Evolutionary conservation across 2,888 invertebrate species (phyloP), one percentile per base, ranked within the genome.

Genomic region (Drosophila seclusa): DNA sequence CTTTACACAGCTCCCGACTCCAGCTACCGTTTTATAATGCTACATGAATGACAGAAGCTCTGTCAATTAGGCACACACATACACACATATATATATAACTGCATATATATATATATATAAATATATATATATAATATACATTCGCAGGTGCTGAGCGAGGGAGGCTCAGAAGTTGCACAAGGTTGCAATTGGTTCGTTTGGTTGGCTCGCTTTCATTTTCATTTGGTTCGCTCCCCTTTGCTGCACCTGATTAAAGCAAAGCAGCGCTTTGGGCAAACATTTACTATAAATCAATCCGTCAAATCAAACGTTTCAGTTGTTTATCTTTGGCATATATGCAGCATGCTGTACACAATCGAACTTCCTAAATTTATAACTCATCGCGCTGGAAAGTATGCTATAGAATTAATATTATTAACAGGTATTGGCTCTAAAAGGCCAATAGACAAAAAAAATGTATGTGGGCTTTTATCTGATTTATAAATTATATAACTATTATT

Each of bases 21-120:
- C 45, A 45, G 31, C 65, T 32, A 31, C 57, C 21, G 16, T 31
- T 42, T 57, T 31, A 42, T 57, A 42, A 45, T 57, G 50, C 67
- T 60, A 58, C 61, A 80, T 76, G 68, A 74, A 78, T 65, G 71
- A 64, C 61, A 82, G 82, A 53, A 80, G 79, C 79, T 82, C 71
- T 80, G 82, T 78, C 82, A 80, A 82, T 80, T 80, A 82, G 70
- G 65, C 73, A 78, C 69, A 76, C n/a, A 36, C 50, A 61, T 32
- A 61, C 40, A 65, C 48, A 68, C 32, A 55, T 52, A 60, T 45
- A 67, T 52, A 63, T 55, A 53, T 24, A 21, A 2, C 6, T 21
- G 7, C 7, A 21, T 6, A 42, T 42, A n/a, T n/a, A 40, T 2
- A 11, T 4, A n/a, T 5, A n/a, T 21, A 42, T 1, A 42, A n/a